These are phyloP conservation scores for Tachina grossa DNA, from an alignment of 2,888 invertebrate species.

Conservation along the genomic window DNA sequence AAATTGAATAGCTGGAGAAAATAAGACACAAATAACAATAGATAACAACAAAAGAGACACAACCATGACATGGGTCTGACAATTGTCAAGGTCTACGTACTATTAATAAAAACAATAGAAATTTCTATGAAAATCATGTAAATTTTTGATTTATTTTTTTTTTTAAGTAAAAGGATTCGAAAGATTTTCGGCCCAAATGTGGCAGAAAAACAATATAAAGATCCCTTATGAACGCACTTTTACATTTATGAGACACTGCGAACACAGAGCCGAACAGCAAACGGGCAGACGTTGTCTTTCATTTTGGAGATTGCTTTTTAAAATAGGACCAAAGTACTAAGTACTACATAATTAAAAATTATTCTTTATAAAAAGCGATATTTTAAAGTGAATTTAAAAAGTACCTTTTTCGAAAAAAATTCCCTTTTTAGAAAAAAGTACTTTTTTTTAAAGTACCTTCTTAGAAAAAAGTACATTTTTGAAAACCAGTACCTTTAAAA, in stretches of 20 bases:
- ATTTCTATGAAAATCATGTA: not conserved
- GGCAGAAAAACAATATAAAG: not conserved
- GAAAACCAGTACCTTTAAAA: too few species aligned
- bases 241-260: not conserved
- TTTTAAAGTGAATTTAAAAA: too few species aligned
- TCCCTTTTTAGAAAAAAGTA: too few species aligned
- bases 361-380: too few species aligned
- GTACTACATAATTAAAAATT: too few species aligned
- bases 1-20: not conserved
- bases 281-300: too few species aligned
- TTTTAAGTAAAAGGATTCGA: slow-evolving; percentile 4
- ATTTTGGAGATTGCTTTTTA: too few species aligned
- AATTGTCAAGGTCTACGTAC: slow-evolving; percentile 8
- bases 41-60: not conserved
- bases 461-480: too few species aligned
- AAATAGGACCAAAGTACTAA: too few species aligned
- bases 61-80: slow-evolving; percentile 43
- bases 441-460: too few species aligned
- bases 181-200: not conserved
- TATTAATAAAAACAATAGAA: slow-evolving; percentile 1
- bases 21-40: not conserved
- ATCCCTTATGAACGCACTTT: not conserved
- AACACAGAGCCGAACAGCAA: too few species aligned
- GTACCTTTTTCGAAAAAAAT: too few species aligned
- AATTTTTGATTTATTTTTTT: slow-evolving; percentile 1